Percentiles rank a stretch among this genome's conserved stretches.
phyloP scores from a whole-genome alignment of 1,140 invertebrate genomes.

The Solen grandis region DNA sequence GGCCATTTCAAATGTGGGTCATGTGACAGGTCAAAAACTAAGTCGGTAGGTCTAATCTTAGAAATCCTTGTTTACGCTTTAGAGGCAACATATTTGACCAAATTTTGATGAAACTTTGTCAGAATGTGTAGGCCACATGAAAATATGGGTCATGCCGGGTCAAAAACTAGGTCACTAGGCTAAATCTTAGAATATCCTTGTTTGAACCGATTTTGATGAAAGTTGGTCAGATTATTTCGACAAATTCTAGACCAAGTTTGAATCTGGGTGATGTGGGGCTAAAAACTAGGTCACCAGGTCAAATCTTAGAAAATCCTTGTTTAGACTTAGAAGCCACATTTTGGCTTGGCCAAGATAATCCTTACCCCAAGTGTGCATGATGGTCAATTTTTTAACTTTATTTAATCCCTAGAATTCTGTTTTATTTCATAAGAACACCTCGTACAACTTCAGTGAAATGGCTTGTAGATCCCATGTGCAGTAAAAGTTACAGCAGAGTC shows the following conservation, averaged over 20 bases:
- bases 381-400: constrained; percentile 32
- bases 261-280: constrained; percentile 20
- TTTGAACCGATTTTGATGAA: background rate
- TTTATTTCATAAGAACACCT: constrained; percentile 34
- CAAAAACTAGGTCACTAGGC: constrained; percentile 18
- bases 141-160: constrained; percentile 19
- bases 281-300: background rate
- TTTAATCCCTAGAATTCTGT: constrained; percentile 29
- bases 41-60: constrained; percentile 18
- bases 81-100: background rate
- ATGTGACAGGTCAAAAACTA: background rate
- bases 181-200: constrained; percentile 30
- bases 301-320: constrained; percentile 20
- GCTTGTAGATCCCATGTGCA: constrained; percentile 30
- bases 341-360: constrained; percentile 28
- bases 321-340: constrained; percentile 33
- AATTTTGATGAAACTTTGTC: constrained; percentile 26
- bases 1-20: constrained; percentile 22
- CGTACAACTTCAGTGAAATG: constrained; percentile 27
- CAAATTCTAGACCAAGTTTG: constrained; percentile 33
- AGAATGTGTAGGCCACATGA: constrained; percentile 31
- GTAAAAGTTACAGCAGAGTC: constrained; percentile 33
- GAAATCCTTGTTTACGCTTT: constrained; percentile 15
- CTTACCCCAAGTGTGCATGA: constrained; percentile 27
- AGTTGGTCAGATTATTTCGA: constrained; percentile 17